Evolutionary conservation across 2,888 invertebrate species (phyloP).

Genomic region (Chloroclysta siterata): DNA sequence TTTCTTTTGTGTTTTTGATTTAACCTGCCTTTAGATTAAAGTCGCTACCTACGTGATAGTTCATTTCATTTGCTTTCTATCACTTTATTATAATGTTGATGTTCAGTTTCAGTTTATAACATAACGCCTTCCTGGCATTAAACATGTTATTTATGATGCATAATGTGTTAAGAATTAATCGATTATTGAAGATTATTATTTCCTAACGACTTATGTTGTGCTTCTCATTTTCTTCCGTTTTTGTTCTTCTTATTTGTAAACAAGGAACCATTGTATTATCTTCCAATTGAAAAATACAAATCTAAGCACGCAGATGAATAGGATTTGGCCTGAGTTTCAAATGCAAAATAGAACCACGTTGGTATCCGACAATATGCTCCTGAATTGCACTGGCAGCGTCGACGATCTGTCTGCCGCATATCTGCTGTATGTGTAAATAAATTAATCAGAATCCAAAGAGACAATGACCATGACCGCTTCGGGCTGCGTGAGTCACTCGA

Average conservation of each 20-base stretch:
- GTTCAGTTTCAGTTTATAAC: slow-evolving; percentile 12
- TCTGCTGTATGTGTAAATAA: slow-evolving; percentile 36
- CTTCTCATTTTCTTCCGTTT: background rate
- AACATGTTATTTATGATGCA: slow-evolving; percentile 13
- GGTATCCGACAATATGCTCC: slow-evolving; percentile 7
- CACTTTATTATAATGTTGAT: slow-evolving; percentile 3
- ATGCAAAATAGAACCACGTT: slow-evolving; percentile 5
- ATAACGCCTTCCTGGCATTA: slow-evolving; percentile 18
- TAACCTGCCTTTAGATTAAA: slow-evolving; percentile 27
- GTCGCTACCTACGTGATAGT: slow-evolving; percentile 36
- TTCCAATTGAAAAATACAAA: no score
- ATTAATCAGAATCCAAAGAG: slow-evolving; percentile 34
- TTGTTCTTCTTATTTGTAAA: background rate
- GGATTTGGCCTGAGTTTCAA: slow-evolving; percentile 4
- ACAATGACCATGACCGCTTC: slow-evolving; percentile 45
- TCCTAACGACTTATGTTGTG: background rate
- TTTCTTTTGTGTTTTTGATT: slow-evolving; percentile 29
- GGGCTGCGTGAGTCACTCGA: slow-evolving; percentile 37
- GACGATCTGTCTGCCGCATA: slow-evolving; percentile 27
- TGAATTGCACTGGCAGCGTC: slow-evolving; percentile 25
- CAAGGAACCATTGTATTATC: background rate
- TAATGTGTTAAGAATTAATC: slow-evolving; percentile 11
- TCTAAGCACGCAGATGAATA: background rate
- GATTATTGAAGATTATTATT: background rate
- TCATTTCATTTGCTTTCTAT: slow-evolving; percentile 35